Base-by-base conservation (phyloP, 2,113 vertebrate genomes). In the Hippocampus comes region DNA sequence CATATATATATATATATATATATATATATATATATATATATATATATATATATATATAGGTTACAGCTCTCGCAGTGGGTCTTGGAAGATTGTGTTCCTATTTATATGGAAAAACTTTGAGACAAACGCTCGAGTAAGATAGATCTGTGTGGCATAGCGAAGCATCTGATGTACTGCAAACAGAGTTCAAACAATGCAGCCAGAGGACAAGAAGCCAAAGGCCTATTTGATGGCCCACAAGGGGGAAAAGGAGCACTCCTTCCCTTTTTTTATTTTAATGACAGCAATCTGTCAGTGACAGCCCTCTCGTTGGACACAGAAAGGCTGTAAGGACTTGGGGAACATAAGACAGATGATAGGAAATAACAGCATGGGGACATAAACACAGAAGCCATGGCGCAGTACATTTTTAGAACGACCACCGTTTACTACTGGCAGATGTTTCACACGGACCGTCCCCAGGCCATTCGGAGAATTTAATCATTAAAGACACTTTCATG, bases 301-400 rank as follows among this genome's bases (percentile, higher is more conserved):
- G 64, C 74, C 70, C 30, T 67, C 63, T 59, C 68, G 49, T 68
- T 76, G 75, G 71, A 78, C 72, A 71, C 63, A 61, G 53, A 69
- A 38, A 68, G 76, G 53, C 53, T 59, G 41, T 64, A 59, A 67
- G 57, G 70, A 82, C 63, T 68, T 59, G 66, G 78, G 78, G 68
- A 85, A 68, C 67, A 60, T 12, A 76, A 84, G 71, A 80, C 71
- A 76, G 83, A 83, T 84, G 78, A 82, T 76, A 68, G 78, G 65
- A 81, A 83, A 82, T 76, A 82, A 67, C 73, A 71, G 55, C 75
- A 75, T 7, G n/a, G 30, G 59, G 71, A 77, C 73, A 74, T 84
- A 75, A 78, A 78, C 67, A 74, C 66, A 63, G 42, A 73, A 81
- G 69, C 68, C 76, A 71, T 63, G 65, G 77, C 42, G 68, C 21